Evolutionary conservation across 2,113 vertebrate genomes (phyloP).

Genomic region (Mirounga angustirostris): DNA sequence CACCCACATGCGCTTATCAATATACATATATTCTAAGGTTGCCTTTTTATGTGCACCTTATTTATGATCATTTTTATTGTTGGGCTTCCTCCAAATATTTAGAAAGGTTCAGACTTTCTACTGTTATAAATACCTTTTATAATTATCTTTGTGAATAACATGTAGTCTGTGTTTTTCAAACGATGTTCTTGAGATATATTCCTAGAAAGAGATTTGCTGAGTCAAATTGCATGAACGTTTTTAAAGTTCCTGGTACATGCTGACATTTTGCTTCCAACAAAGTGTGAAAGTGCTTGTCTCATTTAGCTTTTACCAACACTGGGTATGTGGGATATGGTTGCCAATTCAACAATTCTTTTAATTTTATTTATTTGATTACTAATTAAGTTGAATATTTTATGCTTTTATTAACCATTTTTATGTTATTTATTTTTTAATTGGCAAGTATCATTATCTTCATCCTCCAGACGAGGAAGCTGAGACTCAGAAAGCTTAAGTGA

Average conservation of each 20-base stretch:
- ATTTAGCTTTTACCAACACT: neutral
- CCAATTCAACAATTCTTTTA: neutral
- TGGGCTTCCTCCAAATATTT: conserved; percentile 33
- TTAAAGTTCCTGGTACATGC: neutral
- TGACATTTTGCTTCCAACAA: neutral
- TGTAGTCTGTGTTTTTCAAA: neutral
- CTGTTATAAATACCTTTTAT: neutral
- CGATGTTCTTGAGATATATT: neutral
- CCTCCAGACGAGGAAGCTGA: neutral
- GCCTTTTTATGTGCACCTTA: neutral
- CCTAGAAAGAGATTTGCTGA: conserved; percentile 43
- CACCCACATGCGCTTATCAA: neutral
- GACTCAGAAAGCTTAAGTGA: neutral
- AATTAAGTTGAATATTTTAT: neutral
- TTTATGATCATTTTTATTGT: neutral
- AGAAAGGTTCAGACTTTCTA: neutral
- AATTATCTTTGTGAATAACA: neutral
- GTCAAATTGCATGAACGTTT: neutral
- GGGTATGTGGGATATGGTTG: neutral
- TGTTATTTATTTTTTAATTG: neutral
- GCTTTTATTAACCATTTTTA: neutral
- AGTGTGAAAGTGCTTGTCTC: neutral
- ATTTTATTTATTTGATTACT: conserved; percentile 46
- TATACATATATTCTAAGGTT: neutral
- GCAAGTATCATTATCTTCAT: neutral